Evolutionary conservation across 2,888 invertebrate genomes (phyloP), one percentile per base, ranked within the genome.

Genomic region (Caenorhabditis sinica): DNA sequence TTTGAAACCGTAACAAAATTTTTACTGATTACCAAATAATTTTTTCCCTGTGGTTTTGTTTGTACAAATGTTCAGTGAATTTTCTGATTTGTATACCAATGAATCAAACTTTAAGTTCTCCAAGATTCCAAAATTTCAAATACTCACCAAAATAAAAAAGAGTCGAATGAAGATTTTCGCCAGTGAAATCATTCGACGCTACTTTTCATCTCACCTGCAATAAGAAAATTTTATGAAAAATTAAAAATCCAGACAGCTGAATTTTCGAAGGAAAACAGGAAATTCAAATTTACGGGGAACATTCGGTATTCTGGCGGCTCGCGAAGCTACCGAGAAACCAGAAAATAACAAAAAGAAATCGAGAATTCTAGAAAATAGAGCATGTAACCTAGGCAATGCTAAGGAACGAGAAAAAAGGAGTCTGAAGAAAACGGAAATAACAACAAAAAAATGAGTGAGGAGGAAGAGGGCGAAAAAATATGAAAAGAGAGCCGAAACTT

Each of bases 151-250:
- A 23, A 74, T 23, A 60, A 81, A 51, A 61, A 68, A 60, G 40
- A 66, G 74, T 81, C 81, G 73, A 36, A 23, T n/a, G 63, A 66
- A 30, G 43, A 73, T 58, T 40, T 58, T 79, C 71, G 77, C 63
- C 61, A 56, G 71, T 63, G 63, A 63, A 79, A 56, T 79, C 77
- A 79, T 79, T 79, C 77, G 77, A 79, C 77, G 77, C 77, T 79
- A 71, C 77, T 79, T 79, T 79, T 79, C 77, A 79, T 79, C 63
- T 71, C 77, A 71, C 77, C 77, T 79, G 69, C 40, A 76, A n/a
- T n/a, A n/a, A 79, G 63, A n/a, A 68, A 33, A 66, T 23, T 25
- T 17, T 49, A 30, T 72, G 20, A 28, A 72, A 53, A 30, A 43
- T 25, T 43, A 9, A 43, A 49, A 51, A 58, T 58, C 11, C 25